Conservation (phyloP, 2,113 vertebrate genomes). For the Erpornis zantholeuca region DNA sequence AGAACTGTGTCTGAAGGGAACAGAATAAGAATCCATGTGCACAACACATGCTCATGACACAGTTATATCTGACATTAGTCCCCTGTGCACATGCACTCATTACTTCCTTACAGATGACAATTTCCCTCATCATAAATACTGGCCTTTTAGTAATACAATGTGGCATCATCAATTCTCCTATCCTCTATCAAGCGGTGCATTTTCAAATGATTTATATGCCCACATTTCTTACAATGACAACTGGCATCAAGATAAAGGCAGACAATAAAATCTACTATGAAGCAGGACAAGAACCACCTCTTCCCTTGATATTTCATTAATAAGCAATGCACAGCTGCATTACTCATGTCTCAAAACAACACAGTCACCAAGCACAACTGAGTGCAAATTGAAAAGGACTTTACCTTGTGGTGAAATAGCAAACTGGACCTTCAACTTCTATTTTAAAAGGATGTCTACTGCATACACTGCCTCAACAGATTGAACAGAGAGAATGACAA, state of each 20-base stretch:
- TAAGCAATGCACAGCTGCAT: slow-evolving; percentile 11
- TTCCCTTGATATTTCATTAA: slow-evolving; percentile 15
- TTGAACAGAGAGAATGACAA: not conserved
- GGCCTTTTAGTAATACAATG: not conserved
- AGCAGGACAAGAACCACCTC: not conserved
- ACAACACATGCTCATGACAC: not conserved
- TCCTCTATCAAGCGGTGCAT: not conserved
- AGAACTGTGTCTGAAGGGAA: not conserved
- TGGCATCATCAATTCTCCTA: not conserved
- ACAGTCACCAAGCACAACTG: not conserved
- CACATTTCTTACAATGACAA: not conserved
- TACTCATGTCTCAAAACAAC: slow-evolving; percentile 2
- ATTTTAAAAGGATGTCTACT: not conserved
- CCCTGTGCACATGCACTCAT: not conserved
- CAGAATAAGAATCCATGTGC: not conserved
- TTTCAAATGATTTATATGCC: not conserved
- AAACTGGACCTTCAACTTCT: not conserved
- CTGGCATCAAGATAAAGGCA: slow-evolving; percentile 1
- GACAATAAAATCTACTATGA: not conserved
- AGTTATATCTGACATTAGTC: not conserved
- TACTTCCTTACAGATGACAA: not conserved
- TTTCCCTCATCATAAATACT: not conserved
- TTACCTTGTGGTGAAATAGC: not conserved
- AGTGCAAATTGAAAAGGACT: not conserved
- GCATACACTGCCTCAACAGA: not conserved